Percentiles rank a stretch among this genome's conserved stretches.
Evolutionary conservation across 2,113 vertebrate genomes (phyloP).

Genomic region (Telmatochromis sp.): DNA sequence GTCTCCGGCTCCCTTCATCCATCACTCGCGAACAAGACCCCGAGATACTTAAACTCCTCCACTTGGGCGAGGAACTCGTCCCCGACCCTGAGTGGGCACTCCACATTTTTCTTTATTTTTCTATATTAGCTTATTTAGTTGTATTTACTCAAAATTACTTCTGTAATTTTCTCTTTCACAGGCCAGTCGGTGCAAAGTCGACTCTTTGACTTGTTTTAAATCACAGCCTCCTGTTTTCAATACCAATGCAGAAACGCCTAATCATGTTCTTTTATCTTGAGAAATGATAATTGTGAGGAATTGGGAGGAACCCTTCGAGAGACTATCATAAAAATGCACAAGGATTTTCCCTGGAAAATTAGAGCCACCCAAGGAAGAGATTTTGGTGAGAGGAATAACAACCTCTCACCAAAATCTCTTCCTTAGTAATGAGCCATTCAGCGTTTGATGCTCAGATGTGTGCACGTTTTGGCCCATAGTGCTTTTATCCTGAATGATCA

Average conservation of each 20-base stretch:
- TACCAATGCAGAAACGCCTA: neutral
- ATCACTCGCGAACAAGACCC: neutral
- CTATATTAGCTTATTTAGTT: neutral
- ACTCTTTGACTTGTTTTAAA: neutral
- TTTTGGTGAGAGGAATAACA: too few relatives aligned
- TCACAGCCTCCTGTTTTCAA: neutral
- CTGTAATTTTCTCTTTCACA: neutral
- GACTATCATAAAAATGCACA: too few relatives aligned
- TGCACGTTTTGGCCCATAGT: neutral
- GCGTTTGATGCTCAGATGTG: neutral
- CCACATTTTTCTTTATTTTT: neutral
- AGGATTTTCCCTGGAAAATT: too few relatives aligned
- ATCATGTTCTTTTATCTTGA: neutral
- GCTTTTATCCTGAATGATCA: neutral
- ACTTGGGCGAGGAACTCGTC: fast-evolving
- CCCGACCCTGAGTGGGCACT: fast-evolving
- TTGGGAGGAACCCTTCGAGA: too few relatives aligned
- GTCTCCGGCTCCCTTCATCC: fast-evolving
- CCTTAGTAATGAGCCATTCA: neutral
- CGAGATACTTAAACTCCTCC: neutral
- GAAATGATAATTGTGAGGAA: neutral
- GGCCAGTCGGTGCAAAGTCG: neutral
- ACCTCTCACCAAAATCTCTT: neutral
- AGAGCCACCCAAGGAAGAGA: too few relatives aligned
- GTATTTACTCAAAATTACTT: neutral